Conservation (phyloP, 1,140 invertebrate species). For the Seison nebaliae region DNA sequence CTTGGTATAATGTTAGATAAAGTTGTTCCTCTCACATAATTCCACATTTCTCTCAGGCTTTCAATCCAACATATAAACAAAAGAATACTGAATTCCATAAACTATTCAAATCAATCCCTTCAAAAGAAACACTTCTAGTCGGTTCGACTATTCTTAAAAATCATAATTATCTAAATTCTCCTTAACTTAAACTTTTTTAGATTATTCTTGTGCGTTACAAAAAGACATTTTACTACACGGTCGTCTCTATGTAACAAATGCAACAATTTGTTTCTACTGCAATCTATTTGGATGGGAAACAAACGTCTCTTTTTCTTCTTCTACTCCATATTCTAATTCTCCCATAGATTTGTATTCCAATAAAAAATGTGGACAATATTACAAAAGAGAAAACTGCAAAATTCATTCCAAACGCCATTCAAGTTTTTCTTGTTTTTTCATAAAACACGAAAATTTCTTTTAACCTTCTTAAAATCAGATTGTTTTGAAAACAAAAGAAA, state of each 20-base stretch:
- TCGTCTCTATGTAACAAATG: constrained; percentile 62
- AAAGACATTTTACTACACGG: constrained; percentile 72
- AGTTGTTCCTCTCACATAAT: too few relatives aligned
- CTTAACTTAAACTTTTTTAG: too few relatives aligned
- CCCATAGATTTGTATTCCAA: constrained; percentile 32
- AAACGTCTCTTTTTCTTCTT: constrained; percentile 26
- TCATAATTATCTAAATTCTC: too few relatives aligned
- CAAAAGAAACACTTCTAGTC: too few relatives aligned
- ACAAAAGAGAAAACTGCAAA: constrained; percentile 70
- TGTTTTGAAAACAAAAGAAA: constrained; percentile 41
- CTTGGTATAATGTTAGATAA: too few relatives aligned
- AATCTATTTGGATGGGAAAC: constrained; percentile 84
- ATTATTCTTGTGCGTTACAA: constrained; percentile 52
- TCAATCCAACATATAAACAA: too few relatives aligned
- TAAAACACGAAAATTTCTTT: too few relatives aligned
- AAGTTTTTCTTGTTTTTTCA: constrained; percentile 36
- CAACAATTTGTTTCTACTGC: constrained; percentile 73
- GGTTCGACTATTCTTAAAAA: too few relatives aligned
- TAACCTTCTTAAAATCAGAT: too few relatives aligned
- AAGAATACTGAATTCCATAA: too few relatives aligned
- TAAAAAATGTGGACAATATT: constrained; percentile 62
- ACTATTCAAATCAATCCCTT: too few relatives aligned
- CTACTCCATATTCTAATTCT: constrained; percentile 4
- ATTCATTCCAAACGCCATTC: constrained; percentile 76
- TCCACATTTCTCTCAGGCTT: too few relatives aligned